phyloP scores from a whole-genome alignment of 1,140 invertebrate genomes.

The Meloidogyne exigua region DNA sequence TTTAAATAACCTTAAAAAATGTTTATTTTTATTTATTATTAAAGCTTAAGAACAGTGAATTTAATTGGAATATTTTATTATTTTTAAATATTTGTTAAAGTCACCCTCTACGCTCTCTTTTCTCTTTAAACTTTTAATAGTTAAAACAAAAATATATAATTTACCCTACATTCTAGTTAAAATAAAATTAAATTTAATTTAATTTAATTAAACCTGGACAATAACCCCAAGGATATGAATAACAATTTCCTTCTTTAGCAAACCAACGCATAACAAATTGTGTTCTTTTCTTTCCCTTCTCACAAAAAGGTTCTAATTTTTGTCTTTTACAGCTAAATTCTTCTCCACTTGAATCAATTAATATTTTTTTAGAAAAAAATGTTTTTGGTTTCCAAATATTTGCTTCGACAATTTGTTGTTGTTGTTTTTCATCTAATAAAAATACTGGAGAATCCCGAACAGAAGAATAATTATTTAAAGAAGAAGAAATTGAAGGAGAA shows the following conservation, averaged over 20 bases:
- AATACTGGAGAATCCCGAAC: neutral
- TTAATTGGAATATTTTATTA: no score
- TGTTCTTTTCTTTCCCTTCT: conserved; percentile 23
- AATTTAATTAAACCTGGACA: conserved; percentile 34
- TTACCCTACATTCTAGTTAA: conserved; percentile 16
- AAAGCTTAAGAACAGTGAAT: no score
- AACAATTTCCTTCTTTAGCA: conserved; percentile 33
- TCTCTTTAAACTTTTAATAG: no score
- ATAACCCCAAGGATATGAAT: conserved; percentile 40
- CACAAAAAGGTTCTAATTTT: conserved; percentile 24
- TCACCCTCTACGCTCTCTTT: no score
- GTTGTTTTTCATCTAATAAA: neutral
- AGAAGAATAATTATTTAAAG: neutral
- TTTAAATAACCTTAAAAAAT: no score
- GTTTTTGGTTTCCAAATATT: conserved; percentile 1
- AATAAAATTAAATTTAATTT: neutral
- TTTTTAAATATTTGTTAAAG: no score
- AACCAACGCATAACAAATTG: conserved; percentile 44
- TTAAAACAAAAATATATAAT: no score
- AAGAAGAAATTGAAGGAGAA: no score
- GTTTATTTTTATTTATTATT: no score
- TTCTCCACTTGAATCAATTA: conserved; percentile 18
- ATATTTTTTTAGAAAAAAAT: neutral
- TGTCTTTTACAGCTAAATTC: conserved; percentile 28
- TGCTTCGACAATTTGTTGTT: neutral